Evolutionary conservation across 2,113 vertebrate genomes (phyloP).

Genomic region (Raja brachyura): DNA sequence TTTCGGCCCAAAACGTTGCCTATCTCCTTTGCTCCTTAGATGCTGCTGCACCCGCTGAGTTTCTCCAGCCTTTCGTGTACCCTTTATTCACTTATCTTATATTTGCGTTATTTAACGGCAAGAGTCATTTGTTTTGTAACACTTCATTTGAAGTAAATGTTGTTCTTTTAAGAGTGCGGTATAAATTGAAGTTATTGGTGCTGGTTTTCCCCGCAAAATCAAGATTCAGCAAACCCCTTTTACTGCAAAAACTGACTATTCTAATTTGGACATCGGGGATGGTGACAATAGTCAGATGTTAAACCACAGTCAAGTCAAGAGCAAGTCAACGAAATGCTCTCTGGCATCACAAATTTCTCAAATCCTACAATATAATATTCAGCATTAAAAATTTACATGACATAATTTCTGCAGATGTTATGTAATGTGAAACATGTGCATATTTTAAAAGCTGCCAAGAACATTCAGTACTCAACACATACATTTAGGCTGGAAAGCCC

Average conservation of each 20-base stretch:
- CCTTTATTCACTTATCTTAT: no score
- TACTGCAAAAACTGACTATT: not conserved
- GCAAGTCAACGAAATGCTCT: not conserved
- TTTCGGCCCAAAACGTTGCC: no score
- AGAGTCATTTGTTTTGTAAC: no score
- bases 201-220: not conserved
- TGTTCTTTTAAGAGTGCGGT: no score
- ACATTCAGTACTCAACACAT: conserved; percentile 2
- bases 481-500: not conserved
- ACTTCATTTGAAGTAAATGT: no score
- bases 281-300: not conserved
- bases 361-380: conserved; percentile 21
- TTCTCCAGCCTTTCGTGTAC: no score
- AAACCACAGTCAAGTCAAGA: not conserved
- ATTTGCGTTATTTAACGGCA: no score
- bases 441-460: conserved; percentile 20
- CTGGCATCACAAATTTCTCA: not conserved
- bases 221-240: not conserved
- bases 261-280: not conserved
- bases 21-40: no score
- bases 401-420: conserved; percentile 20
- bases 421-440: conserved; percentile 15
- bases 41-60: no score
- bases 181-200: no score
- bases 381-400: conserved; percentile 22